Percentiles rank a stretch among this genome's conserved stretches.
These are phyloP conservation scores for Nycticorax nycticorax DNA, from an alignment of 2,113 vertebrate species.

Conservation along the genomic window DNA sequence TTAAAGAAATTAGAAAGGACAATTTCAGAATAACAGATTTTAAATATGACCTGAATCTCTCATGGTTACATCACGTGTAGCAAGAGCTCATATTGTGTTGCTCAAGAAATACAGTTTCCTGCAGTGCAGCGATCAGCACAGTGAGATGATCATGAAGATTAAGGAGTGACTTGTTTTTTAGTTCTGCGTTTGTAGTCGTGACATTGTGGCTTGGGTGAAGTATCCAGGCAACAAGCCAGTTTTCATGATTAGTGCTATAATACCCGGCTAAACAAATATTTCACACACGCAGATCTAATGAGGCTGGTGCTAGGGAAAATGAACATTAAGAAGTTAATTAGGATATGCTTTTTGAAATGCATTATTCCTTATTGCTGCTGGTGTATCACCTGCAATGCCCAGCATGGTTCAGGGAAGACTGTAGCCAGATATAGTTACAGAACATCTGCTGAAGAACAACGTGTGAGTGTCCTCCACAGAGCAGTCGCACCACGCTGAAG, in stretches of 20 bases:
- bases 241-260: slow-evolving; percentile 16
- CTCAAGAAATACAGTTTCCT: not conserved
- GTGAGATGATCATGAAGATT: not conserved
- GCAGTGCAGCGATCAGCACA: not conserved
- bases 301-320: slow-evolving; percentile 6
- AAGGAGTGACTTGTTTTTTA: not conserved
- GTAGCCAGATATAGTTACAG: slow-evolving; percentile 31
- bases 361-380: not conserved
- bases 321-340: slow-evolving; percentile 49
- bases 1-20: not conserved
- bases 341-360: not conserved
- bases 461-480: not conserved
- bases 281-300: not conserved
- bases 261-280: slow-evolving; percentile 43
- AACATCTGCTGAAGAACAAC: slow-evolving; percentile 55
- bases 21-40: not conserved
- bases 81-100: not conserved
- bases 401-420: not conserved
- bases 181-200: not conserved
- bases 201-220: slow-evolving; percentile 23
- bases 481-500: not conserved
- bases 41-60: slow-evolving; percentile 15
- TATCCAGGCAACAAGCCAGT: slow-evolving; percentile 54
- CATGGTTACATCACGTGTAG: not conserved
- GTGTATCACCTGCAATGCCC: not conserved